Evolutionary conservation across 2,797 vertebrate genomes (phyloP), one percentile per base, ranked within the genome.

Genomic region (Aldrovandia affinis): DNA sequence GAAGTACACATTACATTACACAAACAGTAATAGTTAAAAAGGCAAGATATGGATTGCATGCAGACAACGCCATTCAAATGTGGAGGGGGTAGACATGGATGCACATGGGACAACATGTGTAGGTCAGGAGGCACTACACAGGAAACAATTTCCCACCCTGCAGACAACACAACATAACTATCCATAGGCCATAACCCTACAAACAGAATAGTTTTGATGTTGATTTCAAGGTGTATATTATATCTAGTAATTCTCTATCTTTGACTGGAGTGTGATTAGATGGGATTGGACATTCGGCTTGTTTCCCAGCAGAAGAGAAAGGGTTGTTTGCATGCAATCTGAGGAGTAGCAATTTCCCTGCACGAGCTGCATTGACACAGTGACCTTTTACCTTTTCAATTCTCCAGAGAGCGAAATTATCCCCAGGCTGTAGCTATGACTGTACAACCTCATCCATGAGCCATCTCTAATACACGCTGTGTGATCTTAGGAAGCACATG

Each of bases 361-460:
- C 73, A 22, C 8, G 70, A 75, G 36, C 39, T 44, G 73, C 22
- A 44, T 77, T 47, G 73, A 77, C 73, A 77, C 25, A 28, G 20
- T 77, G 73, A 77, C 73, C 73, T 77, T 44, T 77, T 44, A 77
- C 42, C 73, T 77, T 47, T 25, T 10, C 2, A 47, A 47, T 77
- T 47, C 73, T 47, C 39, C 20, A 12, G 73, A 77, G 73, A 77
- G 39, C 22, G n/a, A 77, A 47, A 20, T 28, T 47, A 47, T 77
- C 73, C 42, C 42, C 73, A 22, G 73, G 73, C 22, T 10, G 20
- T 28, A 47, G 42, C 73, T 25, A 25, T 47, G 73, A 47, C 39
- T 44, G 39, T 25, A 25, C 73, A 47, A 42, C 42, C 20, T 20
- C 36, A 25, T 77, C 42, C 73, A 22, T 20, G 18, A 47, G 73